Evolutionary conservation across 2,797 vertebrate genomes (phyloP), one percentile per base, ranked within the genome.

Genomic region (Meda fulgida): DNA sequence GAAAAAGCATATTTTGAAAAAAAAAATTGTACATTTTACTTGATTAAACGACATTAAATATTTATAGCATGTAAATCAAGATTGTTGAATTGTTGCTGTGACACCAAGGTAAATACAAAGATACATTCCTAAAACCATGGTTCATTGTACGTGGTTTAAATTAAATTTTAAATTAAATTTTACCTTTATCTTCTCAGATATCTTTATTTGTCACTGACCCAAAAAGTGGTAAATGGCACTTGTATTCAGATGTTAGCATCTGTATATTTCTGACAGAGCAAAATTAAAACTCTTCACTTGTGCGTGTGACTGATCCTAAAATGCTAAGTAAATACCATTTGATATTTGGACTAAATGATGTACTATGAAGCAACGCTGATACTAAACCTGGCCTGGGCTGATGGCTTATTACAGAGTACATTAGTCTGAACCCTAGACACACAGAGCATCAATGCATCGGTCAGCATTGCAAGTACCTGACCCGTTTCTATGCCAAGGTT

Each of bases 341-440:
- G 48, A 58, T 78, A 43, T 67, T 55, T 77, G 60, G 23, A 53
- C 71, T 21, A 53, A 69, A 38, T 77, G 11, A 77, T 78, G 63
- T 43, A 67, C 63, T 84, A 34, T 82, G 55, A 77, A 55, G 83
- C 65, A 75, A 80, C 4, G 11, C 71, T 26, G 31, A 14, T 51
- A 38, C n/a, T 75, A 80, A 87, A 21, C 53, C 53, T 86, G 75
- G 40, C 48, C 34, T 43, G 36, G 60, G 71, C 83, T 80, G 46
- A 55, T 31, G 51, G 31, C 31, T 40, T 76, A 69, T 79, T 79
- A 53, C 55, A 58, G 23, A 58, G 23, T 58, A n/a, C 55, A 13
- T 73, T 87, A 83, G 82, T 70, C 36, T 83, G 51, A 83, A 67
- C 85, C 83, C 85, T 78, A 86, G 85, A 78, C 76, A 90, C n/a